Conservation (phyloP, 1,140 invertebrate species). For the Nixonia krombeini region DNA sequence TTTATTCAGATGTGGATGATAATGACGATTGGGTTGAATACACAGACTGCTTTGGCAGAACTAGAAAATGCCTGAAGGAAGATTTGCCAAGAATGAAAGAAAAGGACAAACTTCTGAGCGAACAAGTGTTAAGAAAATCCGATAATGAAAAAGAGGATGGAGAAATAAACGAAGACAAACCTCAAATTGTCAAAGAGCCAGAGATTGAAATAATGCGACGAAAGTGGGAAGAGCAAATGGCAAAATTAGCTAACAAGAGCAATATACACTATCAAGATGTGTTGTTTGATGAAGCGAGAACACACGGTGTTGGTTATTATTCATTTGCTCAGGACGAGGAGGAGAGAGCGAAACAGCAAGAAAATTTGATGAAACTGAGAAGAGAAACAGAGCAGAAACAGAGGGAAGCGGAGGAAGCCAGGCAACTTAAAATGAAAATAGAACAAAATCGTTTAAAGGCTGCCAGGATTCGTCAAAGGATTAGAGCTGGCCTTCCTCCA, state of each 20-base stretch:
- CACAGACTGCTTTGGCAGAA: conserved; percentile 88
- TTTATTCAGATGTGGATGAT: conserved; percentile 59
- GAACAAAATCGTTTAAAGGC: conserved; percentile 83
- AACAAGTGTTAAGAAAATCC: conserved; percentile 52
- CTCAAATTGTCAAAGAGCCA: conserved; percentile 49
- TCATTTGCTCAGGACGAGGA: conserved; percentile 88
- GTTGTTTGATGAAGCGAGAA: conserved; percentile 88
- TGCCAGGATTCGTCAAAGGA: conserved; percentile 82
- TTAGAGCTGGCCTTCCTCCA: conserved; percentile 81
- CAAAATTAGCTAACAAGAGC: conserved; percentile 72
- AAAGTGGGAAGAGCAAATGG: conserved; percentile 78
- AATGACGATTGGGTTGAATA: conserved; percentile 88
- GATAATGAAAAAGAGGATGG: conserved; percentile 23
- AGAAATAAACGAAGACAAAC: conserved; percentile 4
- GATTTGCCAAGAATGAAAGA: conserved; percentile 82
- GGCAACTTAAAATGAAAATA: conserved; percentile 78
- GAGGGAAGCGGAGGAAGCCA: conserved; percentile 75
- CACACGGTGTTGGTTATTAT: conserved; percentile 91
- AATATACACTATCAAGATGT: conserved; percentile 93
- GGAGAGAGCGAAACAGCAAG: conserved; percentile 82
- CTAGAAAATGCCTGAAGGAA: conserved; percentile 84
- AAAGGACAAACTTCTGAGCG: conserved; percentile 76
- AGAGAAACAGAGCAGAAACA: conserved; percentile 81
- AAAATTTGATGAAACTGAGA: conserved; percentile 78
- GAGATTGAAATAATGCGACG: conserved; percentile 71